Conservation (phyloP, 2,888 invertebrate species). For the Pristionchus exspectatus region DNA sequence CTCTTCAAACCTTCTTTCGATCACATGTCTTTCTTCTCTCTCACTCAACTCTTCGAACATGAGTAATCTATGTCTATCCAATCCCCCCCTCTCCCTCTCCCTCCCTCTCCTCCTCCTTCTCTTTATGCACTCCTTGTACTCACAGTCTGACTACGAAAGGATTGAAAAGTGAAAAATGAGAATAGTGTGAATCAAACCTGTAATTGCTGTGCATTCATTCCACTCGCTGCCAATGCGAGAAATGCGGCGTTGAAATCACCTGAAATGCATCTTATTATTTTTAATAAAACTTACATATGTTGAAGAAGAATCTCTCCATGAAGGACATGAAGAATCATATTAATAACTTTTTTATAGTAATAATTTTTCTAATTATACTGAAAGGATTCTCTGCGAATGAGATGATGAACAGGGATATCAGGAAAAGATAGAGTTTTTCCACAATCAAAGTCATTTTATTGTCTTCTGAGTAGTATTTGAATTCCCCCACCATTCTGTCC, state of each 20-base stretch:
- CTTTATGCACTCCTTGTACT: neutral
- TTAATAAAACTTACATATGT: neutral
- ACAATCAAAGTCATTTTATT: too few relatives aligned
- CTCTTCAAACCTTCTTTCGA: conserved; percentile 20
- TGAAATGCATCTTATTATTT: neutral
- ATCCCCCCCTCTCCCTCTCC: neutral
- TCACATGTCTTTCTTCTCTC: conserved; percentile 37
- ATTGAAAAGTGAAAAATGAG: neutral
- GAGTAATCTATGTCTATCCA: conserved; percentile 23
- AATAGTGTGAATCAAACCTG: conserved; percentile 3
- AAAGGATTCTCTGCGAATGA: too few relatives aligned
- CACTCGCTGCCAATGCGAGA: neutral
- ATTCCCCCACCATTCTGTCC: neutral
- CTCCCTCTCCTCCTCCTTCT: neutral
- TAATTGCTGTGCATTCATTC: conserved; percentile 10
- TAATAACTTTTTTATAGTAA: too few relatives aligned
- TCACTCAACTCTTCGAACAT: conserved; percentile 29
- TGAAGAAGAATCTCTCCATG: too few relatives aligned
- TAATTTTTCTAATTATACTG: too few relatives aligned
- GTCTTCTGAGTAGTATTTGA: neutral
- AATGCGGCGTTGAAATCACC: neutral
- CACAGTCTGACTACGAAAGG: neutral
- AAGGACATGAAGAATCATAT: too few relatives aligned
- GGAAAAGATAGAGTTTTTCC: neutral
- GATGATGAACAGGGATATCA: too few relatives aligned